A percentile compares a stretch with the other conserved stretches of the same genome.
phyloP scores from a whole-genome alignment of 2,113 vertebrate genomes.

The Redunca redunca region DNA sequence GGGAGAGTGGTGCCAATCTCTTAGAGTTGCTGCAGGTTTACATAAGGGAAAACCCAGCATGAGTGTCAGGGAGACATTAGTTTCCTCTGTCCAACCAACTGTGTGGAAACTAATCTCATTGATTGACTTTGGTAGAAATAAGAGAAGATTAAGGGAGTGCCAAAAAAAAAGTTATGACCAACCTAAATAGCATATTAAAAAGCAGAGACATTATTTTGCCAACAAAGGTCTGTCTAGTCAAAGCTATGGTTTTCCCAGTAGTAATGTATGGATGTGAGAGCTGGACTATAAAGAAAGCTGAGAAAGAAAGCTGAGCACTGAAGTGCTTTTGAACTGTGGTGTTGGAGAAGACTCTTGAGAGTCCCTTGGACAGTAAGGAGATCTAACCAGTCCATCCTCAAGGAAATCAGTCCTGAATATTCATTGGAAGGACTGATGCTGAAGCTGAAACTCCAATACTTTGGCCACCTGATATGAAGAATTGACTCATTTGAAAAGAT shows the following conservation, averaged over 20 bases:
- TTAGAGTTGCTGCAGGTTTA: background rate
- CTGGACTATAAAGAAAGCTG: background rate
- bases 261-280: background rate
- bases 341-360: background rate
- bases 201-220: background rate
- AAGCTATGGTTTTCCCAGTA: background rate
- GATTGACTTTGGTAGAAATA: background rate
- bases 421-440: background rate
- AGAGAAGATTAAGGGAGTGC: background rate
- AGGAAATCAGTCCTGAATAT: background rate
- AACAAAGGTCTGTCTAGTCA: background rate
- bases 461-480: background rate
- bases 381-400: background rate
- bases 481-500: background rate
- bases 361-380: background rate
- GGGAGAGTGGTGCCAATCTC: background rate
- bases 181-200: background rate
- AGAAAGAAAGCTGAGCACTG: background rate
- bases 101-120: background rate
- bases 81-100: background rate
- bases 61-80: background rate
- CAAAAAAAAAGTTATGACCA: background rate
- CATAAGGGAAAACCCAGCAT: background rate
- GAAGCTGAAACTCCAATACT: background rate
- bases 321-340: background rate